Evolutionary conservation across 2,797 vertebrate genomes (phyloP).

Genomic region (Molossus alvarezi): DNA sequence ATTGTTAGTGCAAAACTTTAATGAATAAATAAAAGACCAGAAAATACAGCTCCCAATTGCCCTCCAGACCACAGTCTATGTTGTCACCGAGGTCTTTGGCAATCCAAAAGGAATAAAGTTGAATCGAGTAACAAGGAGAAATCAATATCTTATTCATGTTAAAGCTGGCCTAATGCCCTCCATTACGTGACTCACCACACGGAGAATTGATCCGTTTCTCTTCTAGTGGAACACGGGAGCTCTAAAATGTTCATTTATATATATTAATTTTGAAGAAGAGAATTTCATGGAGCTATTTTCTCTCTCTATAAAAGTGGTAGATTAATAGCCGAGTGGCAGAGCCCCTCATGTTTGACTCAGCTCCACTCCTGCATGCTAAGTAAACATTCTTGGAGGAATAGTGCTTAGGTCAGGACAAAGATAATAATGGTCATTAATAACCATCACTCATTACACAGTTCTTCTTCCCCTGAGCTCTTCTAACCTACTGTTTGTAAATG

Average conservation of each 20-base stretch:
- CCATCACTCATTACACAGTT: conserved; percentile 67
- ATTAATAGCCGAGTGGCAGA: conserved; percentile 63
- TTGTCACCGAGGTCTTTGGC: conserved; percentile 56
- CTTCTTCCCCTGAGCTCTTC: conserved; percentile 70
- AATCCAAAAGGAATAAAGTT: conserved; percentile 75
- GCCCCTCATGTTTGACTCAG: not conserved
- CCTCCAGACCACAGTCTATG: conserved; percentile 17
- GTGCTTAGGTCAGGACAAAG: conserved; percentile 75
- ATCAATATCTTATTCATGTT: conserved; percentile 76
- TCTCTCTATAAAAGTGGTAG: conserved; percentile 16
- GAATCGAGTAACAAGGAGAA: conserved; percentile 74
- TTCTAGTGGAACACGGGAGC: conserved; percentile 56
- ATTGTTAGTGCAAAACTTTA: conserved; percentile 42
- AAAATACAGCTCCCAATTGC: conserved; percentile 67
- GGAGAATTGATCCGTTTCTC: conserved; percentile 77
- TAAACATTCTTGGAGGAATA: conserved; percentile 72
- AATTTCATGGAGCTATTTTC: conserved; percentile 49
- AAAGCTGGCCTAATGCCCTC: conserved; percentile 71
- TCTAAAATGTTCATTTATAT: conserved; percentile 76
- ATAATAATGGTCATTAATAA: conserved; percentile 81
- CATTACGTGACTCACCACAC: conserved; percentile 67
- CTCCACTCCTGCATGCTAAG: conserved; percentile 61
- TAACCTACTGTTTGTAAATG: conserved; percentile 73
- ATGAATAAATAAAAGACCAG: conserved; percentile 74
- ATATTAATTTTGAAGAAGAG: conserved; percentile 77